These are phyloP conservation scores for Sinocyclocheilus anshuiensis DNA, from an alignment of 2,113 vertebrate species.

Conservation along the genomic window DNA sequence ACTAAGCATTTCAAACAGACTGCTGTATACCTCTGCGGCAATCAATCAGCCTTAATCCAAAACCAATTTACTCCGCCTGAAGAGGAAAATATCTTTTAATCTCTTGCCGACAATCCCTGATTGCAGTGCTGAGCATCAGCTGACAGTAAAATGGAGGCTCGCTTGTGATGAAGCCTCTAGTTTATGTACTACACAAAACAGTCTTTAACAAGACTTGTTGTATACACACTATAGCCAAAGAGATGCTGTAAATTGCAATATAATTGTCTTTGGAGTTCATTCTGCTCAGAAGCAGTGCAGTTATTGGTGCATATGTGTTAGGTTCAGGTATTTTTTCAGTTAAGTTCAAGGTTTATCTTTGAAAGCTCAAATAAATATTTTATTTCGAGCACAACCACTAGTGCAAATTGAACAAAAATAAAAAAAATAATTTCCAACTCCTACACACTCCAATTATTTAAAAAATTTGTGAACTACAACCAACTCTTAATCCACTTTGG, in stretches of 20 bases:
- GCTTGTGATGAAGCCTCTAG: slow-evolving; percentile 57
- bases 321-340: neutral
- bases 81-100: slow-evolving; percentile 81
- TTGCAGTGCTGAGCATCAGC: slow-evolving; percentile 68
- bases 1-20: slow-evolving; percentile 71
- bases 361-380: slow-evolving; percentile 35
- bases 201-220: slow-evolving; percentile 56
- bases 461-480: neutral
- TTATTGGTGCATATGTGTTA: neutral
- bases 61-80: slow-evolving; percentile 79
- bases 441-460: too few species aligned
- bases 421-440: too few species aligned
- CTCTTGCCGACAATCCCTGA: slow-evolving; percentile 75
- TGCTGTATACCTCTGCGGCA: slow-evolving; percentile 71
- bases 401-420: too few species aligned
- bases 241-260: neutral
- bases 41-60: slow-evolving; percentile 80
- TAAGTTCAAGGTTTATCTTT: slow-evolving; percentile 29
- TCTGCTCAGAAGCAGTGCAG: neutral
- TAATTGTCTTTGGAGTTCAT: neutral
- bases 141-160: slow-evolving; percentile 71
- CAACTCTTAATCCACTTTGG: neutral
- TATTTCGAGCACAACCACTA: slow-evolving; percentile 20
- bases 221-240: slow-evolving; percentile 8
- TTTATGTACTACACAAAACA: slow-evolving; percentile 48